Evolutionary conservation across 1,140 invertebrate species (phyloP).

Genomic region (Centruroides sculpturatus): DNA sequence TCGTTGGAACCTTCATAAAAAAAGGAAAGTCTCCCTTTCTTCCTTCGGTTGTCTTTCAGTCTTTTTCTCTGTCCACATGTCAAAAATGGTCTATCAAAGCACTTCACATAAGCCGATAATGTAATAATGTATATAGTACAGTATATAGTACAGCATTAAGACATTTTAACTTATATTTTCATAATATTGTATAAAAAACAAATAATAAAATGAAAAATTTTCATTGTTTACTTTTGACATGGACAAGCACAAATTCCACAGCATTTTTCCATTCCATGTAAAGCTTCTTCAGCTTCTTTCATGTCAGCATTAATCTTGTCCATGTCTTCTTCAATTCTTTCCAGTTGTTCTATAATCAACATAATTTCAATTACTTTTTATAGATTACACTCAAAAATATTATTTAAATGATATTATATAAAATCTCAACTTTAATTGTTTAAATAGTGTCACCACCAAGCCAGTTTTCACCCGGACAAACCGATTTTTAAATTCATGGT

Average conservation of each 20-base stretch:
- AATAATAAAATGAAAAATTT: background rate
- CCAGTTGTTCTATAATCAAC: slow-evolving; percentile 73
- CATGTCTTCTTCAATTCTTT: slow-evolving; percentile 98
- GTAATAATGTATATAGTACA: too few relatives aligned
- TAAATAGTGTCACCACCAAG: background rate
- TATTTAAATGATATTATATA: background rate
- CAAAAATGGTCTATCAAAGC: too few relatives aligned
- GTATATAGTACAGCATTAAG: too few relatives aligned
- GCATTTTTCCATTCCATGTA: slow-evolving; percentile 99
- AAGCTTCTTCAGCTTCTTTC: slow-evolving; percentile 97
- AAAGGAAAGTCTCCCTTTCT: too few relatives aligned
- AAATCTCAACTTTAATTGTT: background rate
- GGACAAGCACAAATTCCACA: slow-evolving; percentile 81
- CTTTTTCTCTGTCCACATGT: too few relatives aligned
- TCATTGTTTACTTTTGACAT: slow-evolving; percentile 74
- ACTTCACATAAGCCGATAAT: too few relatives aligned
- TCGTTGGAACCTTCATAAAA: too few relatives aligned
- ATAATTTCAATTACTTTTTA: background rate
- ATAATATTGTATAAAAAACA: too few relatives aligned
- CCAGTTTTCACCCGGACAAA: too few relatives aligned
- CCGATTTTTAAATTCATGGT: too few relatives aligned
- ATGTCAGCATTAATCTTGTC: slow-evolving; percentile 99
- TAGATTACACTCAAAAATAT: background rate
- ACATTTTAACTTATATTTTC: too few relatives aligned
- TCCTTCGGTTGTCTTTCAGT: too few relatives aligned